Percentiles rank a stretch among this genome's conserved stretches.
Evolutionary conservation across 1,140 invertebrate genomes (phyloP).

Genomic region (Argopecten irradians): DNA sequence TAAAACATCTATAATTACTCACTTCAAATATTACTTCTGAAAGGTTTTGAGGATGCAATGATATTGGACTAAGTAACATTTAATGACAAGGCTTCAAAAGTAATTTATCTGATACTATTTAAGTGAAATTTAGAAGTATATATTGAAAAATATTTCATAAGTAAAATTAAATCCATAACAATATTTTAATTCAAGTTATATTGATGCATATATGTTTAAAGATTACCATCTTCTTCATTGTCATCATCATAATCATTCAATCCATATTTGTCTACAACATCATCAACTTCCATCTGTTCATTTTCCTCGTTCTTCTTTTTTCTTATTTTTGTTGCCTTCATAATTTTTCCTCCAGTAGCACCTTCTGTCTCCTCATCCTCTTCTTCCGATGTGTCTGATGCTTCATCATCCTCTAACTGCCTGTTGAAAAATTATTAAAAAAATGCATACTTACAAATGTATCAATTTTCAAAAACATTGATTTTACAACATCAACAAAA

Average conservation of each 20-base stretch:
- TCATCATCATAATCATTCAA: conserved; percentile 84
- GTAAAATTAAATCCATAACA: too few species aligned
- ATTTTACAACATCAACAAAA: neutral
- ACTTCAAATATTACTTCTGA: too few species aligned
- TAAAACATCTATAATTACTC: too few species aligned
- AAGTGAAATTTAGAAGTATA: too few species aligned
- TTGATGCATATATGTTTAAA: too few species aligned
- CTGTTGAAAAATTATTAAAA: conserved; percentile 34
- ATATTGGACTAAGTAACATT: too few species aligned
- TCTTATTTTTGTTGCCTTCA: conserved; percentile 23
- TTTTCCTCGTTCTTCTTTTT: conserved; percentile 74
- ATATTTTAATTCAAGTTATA: too few species aligned
- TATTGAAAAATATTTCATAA: too few species aligned
- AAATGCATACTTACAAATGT: neutral
- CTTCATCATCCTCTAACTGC: conserved; percentile 51
- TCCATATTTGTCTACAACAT: conserved; percentile 68
- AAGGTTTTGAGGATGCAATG: too few species aligned
- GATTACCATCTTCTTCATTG: conserved; percentile 73
- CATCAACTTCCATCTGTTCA: conserved; percentile 77
- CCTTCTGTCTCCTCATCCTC: conserved; percentile 50
- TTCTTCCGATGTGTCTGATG: conserved; percentile 41
- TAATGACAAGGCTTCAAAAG: too few species aligned
- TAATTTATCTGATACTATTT: too few species aligned
- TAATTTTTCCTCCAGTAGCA: neutral
- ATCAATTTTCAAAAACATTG: neutral